Conservation (phyloP, 1,140 invertebrate species). For the Drosophila kohkoa region DNA sequence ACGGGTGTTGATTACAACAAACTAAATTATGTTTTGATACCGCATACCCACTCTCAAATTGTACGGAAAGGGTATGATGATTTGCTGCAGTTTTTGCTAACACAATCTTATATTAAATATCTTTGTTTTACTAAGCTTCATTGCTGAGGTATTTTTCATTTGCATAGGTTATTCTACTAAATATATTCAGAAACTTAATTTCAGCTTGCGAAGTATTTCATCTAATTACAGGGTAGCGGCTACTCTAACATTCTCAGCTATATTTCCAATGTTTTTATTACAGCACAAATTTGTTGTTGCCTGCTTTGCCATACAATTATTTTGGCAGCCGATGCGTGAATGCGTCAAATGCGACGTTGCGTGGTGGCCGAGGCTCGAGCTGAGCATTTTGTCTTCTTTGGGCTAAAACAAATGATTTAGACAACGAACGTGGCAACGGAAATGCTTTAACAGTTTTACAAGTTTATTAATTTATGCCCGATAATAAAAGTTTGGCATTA, state of each 20-base stretch:
- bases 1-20: slow-evolving; percentile 72
- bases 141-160: background rate
- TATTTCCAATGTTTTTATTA: slow-evolving; percentile 56
- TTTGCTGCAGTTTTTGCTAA: background rate
- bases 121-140: background rate
- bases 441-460: slow-evolving; percentile 66
- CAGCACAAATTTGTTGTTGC: slow-evolving; percentile 44
- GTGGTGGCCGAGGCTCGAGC: slow-evolving; percentile 12
- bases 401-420: slow-evolving; percentile 51
- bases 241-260: background rate
- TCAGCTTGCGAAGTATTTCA: background rate
- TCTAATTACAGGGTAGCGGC: background rate
- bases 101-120: background rate
- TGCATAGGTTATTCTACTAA: background rate
- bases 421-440: slow-evolving; percentile 67
- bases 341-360: slow-evolving; percentile 38
- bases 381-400: slow-evolving; percentile 34
- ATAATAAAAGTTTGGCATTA: slow-evolving; percentile 37
- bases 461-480: slow-evolving; percentile 73
- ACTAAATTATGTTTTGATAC: slow-evolving; percentile 49
- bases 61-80: background rate
- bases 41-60: background rate
- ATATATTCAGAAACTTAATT: no score
- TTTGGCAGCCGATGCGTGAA: slow-evolving; percentile 74
- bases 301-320: slow-evolving; percentile 55